Base-by-base conservation (phyloP, 2,888 invertebrate species). In the Kryphioiulus occultus region DNA sequence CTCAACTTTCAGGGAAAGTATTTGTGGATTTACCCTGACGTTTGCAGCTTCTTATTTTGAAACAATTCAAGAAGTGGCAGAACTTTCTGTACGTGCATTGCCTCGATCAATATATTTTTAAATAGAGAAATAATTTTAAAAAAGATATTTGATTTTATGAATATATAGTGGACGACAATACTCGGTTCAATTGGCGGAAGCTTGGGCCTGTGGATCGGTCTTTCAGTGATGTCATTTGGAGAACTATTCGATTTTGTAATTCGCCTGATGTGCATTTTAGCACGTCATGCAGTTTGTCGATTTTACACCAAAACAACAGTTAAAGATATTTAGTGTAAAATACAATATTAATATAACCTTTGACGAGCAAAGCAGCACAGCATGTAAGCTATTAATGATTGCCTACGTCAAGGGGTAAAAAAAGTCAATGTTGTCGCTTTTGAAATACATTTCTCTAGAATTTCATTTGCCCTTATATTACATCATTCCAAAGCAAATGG, bases 31-130 rank as follows among this genome's bases (percentile, higher is more conserved):
- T 12, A 84, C 84, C 12, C n/a, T 85, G n/a, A 15, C 10, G 39
- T 85, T 85, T 44, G 84, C 39, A 15, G 84, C 35, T 1, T 35
- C 84, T 35, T 39, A 84, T 42, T 35, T 84, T 84, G 84, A 84
- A 84, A 22, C 42, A 17, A 42, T 84, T 39, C 42, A 22, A 1
- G 85, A 85, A 85, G 85, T 42, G 12, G 85, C n/a, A 22, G 85
- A 39, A 7, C 85, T 85, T 39, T 85, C 85, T 22, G 85, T 85
- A 22, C 9, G 85, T 85, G 15, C 10, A 39, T 85, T 12, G 22
- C 59, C 9, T 9, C 7, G 4, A 7, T 22, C n/a, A 68, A 68
- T 5, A 19, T 53, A 53, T n/a, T 15, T n/a, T n/a, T 22, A 68
- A 68, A 9, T 22, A 9, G 19, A 9, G 7, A 22, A 68, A 68